Percentiles rank a stretch among this genome's conserved stretches.
Evolutionary conservation across 2,888 invertebrate species (phyloP).

Genomic region (Diabrotica balteata): DNA sequence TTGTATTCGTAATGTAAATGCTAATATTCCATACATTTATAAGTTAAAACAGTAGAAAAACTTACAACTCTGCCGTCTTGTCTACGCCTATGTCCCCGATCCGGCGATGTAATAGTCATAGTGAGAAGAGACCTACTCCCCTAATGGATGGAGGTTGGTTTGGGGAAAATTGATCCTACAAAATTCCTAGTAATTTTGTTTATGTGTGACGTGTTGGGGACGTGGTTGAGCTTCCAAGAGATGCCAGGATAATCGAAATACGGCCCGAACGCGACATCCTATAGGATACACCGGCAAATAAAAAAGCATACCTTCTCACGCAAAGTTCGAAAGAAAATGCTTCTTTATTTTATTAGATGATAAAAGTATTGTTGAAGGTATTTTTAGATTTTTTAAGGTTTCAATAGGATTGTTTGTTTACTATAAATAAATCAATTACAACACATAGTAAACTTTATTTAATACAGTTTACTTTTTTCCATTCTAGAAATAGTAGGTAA

Average conservation of each 20-base stretch:
- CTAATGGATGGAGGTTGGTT: slow-evolving; percentile 36
- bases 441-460: too few species aligned
- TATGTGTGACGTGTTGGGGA: slow-evolving; percentile 42
- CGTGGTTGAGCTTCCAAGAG: slow-evolving; percentile 44
- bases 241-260: slow-evolving; percentile 42
- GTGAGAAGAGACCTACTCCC: slow-evolving; percentile 47
- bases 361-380: too few species aligned
- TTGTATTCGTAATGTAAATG: too few species aligned
- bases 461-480: too few species aligned
- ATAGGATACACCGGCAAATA: slow-evolving; percentile 11
- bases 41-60: too few species aligned
- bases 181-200: slow-evolving; percentile 58
- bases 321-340: neutral
- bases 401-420: too few species aligned
- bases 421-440: too few species aligned
- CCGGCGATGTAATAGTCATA: slow-evolving; percentile 48
- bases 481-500: too few species aligned
- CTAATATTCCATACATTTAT: too few species aligned
- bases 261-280: slow-evolving; percentile 38
- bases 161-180: slow-evolving; percentile 45
- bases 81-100: neutral
- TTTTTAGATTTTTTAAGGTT: too few species aligned
- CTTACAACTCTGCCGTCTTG: neutral
- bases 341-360: too few species aligned
- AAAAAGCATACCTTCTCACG: slow-evolving; percentile 21